Conservation (phyloP, 92 coral and sea anemone genomes). For the Zoanthus sociatus region DNA sequence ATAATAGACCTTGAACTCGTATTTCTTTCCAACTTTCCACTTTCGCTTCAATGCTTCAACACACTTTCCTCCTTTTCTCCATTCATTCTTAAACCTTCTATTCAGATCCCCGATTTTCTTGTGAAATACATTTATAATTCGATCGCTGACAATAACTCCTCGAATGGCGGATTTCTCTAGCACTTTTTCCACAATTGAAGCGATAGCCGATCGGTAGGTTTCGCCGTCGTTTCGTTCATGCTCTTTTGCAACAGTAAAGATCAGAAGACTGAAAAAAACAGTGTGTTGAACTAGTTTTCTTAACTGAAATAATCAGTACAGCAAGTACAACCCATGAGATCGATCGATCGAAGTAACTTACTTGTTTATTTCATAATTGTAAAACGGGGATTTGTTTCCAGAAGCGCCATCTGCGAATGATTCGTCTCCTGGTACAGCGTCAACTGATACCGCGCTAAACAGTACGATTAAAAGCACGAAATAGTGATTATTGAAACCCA, state of each 20-base stretch:
- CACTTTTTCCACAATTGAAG: constrained; percentile 41
- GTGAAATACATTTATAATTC: constrained; percentile 45
- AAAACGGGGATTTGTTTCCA: constrained; percentile 20
- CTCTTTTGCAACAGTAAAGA: constrained; percentile 3
- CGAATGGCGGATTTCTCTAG: constrained; percentile 45
- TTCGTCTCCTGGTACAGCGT: constrained; percentile 24
- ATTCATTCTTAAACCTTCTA: constrained; percentile 18
- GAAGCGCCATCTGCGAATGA: constrained; percentile 19
- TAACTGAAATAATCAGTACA: neutral
- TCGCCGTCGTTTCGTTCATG: neutral
- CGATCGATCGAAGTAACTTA: constrained; percentile 5
- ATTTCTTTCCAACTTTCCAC: constrained; percentile 22
- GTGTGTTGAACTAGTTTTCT: neutral
- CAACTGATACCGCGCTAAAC: constrained; percentile 2
- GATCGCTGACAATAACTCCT: constrained; percentile 34
- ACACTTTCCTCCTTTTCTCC: constrained; percentile 29
- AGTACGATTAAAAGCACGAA: constrained; percentile 10
- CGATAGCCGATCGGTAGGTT: constrained; percentile 3
- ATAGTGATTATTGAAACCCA: constrained; percentile 20
- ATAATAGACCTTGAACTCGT: constrained; percentile 32
- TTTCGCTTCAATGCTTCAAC: neutral
- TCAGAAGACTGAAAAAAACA: neutral
- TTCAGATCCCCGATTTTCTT: constrained; percentile 6
- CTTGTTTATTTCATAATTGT: constrained; percentile 12
- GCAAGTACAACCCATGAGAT: neutral